Percentiles rank a stretch among this genome's conserved stretches.
These are phyloP conservation scores for Trachops cirrhosus DNA, from an alignment of 2,797 vertebrate species.

Conservation along the genomic window DNA sequence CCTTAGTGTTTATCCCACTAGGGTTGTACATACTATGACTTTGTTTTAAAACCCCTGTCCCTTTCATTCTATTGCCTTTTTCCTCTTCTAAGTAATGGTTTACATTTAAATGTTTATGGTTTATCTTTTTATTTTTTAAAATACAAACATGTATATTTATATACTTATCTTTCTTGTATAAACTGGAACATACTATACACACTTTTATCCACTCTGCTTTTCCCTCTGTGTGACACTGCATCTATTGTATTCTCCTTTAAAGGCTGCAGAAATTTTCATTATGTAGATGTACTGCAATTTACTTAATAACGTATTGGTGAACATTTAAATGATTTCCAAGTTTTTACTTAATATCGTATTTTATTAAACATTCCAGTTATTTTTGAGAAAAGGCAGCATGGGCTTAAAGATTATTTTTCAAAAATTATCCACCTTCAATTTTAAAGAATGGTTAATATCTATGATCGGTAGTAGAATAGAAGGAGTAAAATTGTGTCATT, in stretches of 20 bases:
- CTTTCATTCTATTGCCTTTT: not conserved
- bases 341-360: not conserved
- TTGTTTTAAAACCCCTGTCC: not conserved
- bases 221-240: not conserved
- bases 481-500: not conserved
- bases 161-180: not conserved
- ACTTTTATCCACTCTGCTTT: not conserved
- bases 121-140: not conserved
- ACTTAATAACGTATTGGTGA: not conserved
- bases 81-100: not conserved
- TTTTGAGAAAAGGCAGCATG: not conserved
- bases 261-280: not conserved
- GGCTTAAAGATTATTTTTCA: constrained; percentile 28
- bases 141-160: not conserved
- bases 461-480: not conserved
- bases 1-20: not conserved
- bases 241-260: not conserved
- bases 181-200: not conserved
- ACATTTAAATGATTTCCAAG: not conserved
- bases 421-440: not conserved
- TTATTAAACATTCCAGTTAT: not conserved
- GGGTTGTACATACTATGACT: not conserved
- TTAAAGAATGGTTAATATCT: not conserved
- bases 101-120: not conserved
- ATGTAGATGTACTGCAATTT: not conserved